These are phyloP conservation scores for Epinotia brunnichana DNA, from an alignment of 2,888 invertebrate species.

Conservation along the genomic window DNA sequence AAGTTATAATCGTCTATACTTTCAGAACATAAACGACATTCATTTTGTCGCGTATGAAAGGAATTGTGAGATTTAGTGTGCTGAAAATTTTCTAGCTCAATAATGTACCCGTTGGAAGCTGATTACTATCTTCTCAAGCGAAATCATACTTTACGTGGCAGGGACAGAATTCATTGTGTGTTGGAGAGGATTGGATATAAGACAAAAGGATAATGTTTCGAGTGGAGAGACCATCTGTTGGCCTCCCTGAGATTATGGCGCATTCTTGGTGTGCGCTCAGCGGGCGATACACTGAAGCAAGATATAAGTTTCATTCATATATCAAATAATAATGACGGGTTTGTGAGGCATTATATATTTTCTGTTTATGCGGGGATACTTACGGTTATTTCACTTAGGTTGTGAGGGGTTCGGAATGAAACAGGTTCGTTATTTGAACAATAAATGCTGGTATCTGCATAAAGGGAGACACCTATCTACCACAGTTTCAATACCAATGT, in stretches of 20 bases:
- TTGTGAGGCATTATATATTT: slow-evolving; percentile 28
- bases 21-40: slow-evolving; percentile 29
- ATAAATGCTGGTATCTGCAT: background rate
- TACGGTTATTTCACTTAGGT: slow-evolving; percentile 31
- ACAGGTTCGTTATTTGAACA: background rate
- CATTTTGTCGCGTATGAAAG: slow-evolving; percentile 44
- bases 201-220: slow-evolving; percentile 75
- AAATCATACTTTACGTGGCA: slow-evolving; percentile 51
- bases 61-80: slow-evolving; percentile 66
- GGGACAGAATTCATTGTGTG: slow-evolving; percentile 53
- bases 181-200: slow-evolving; percentile 56
- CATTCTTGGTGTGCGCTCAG: slow-evolving; percentile 61
- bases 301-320: slow-evolving; percentile 40
- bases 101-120: slow-evolving; percentile 64
- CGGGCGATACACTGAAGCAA: slow-evolving; percentile 58
- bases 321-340: slow-evolving; percentile 39
- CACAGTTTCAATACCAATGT: too few relatives aligned
- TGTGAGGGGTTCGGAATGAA: slow-evolving; percentile 2
- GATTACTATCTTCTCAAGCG: slow-evolving; percentile 53
- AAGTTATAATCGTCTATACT: slow-evolving; percentile 9
- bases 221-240: slow-evolving; percentile 74
- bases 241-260: slow-evolving; percentile 73
- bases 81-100: slow-evolving; percentile 71
- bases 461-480: background rate
- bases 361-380: slow-evolving; percentile 26